Base-by-base conservation (phyloP, 2,113 vertebrate species). In the Barnardius zonarius region DNA sequence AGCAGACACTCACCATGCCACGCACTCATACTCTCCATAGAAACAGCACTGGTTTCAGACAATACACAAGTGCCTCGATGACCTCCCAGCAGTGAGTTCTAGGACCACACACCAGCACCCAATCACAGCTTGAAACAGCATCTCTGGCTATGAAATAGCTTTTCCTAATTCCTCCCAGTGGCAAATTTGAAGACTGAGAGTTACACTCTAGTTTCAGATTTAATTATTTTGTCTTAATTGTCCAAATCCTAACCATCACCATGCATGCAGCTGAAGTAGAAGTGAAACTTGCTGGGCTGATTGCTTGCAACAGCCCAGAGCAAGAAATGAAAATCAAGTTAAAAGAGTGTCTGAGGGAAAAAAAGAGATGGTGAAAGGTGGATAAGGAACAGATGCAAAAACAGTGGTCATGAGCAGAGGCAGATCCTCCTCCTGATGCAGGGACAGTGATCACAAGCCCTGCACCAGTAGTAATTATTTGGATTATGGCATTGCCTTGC, bases 1-100 rank as follows among this genome's bases (percentile, higher is more conserved):
- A 0, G 1, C 37, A 78, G 84, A 35, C 46, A 17, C 11, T 33
- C 0, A 0, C 13, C 15, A 17, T 23, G 20, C 13, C 51, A 19
- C 0, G 0, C 44, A 73, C 43, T 84, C 23, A 25, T 24, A 17
- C 15, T 70, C 28, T 63, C 74, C 64, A 46, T 1, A 19, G 51
- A 82, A 86, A 83, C 7, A 66, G 23, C 5, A 2, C 10, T 2
- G 2, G n/a, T 13, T 59, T 69, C 37, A 49, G 25, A 74, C 35
- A 77, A 57, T 7, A 57, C 10, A 9, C 27, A 23, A 10, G 22
- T 13, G 78, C 23, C 15, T 28, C 13, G 17, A 51, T 33, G 54
- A 62, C 35, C 41, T 77, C 73, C 41, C 61, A 49, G 17, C 19
- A 81, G 3, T 12, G 25, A 87, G 27, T 8, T 86, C 70, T 57